Base-by-base conservation (phyloP, 2,888 invertebrate genomes). In the Tortrix viridana region DNA sequence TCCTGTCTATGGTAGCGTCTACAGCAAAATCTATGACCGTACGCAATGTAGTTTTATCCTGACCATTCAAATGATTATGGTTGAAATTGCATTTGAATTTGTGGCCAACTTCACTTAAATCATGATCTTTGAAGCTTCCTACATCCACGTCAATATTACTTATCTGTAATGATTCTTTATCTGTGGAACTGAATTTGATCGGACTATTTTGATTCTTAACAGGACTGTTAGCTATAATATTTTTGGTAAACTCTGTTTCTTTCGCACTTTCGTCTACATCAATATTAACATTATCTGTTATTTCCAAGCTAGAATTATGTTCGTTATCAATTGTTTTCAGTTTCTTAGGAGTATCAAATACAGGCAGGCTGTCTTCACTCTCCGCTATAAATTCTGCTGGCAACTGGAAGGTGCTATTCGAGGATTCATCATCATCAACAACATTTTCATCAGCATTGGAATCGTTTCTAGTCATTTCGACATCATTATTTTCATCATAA, bases 71-170 rank as follows among this genome's bases (percentile, higher is more conserved):
- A 19, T 75, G 73, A 49, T 69, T 72, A 56, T 74, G 73, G 7
- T 52, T 70, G n/a, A 68, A 76, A 5, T 19, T 68, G 47, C 75
- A 71, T 59, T 69, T 69, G 7, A 68, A 72, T 1, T 70, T 67
- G 2, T 77, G 68, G 0, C 75, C 79, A 0, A 88, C 82, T 67
- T 89, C 90, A 0, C 73, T 81, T 0, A 90, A 59, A 57, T 89
- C 88, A 1, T 77, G 80, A 49, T 80, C 81, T 66, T 90, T 86
- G 26, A 90, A 90, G 1, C 72, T 81, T 14, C 89, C 89, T 1
- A 88, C 23, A 41, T 88, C 87, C 0, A 89, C 81, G 53, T 80
- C 78, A 0, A 82, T 47, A 6, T 79, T 74, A 0, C 71, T 70
- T 0, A 69, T 67, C 0, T 79, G 67, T 0, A 80, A 47, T 0